Base-by-base conservation (phyloP, 2,113 vertebrate species). In the Paratilapia polleni region DNA sequence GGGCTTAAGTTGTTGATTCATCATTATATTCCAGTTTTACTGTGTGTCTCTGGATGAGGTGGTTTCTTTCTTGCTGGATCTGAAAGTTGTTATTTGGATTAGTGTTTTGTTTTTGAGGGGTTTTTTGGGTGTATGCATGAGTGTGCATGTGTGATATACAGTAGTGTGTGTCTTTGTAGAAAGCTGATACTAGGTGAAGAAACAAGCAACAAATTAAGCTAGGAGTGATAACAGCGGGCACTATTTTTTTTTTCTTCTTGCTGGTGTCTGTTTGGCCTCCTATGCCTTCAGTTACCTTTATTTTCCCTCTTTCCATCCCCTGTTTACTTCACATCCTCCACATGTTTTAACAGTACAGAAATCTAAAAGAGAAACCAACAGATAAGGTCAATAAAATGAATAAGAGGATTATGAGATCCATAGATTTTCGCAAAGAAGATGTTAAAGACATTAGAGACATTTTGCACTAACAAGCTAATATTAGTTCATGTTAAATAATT, bases 331-430 rank as follows among this genome's bases (percentile, higher is more conserved):
- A 58, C 49, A 4, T 20, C 49, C 36, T 59, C 13, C 22, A n/a
- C 14, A 15, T 84, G 13, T 59, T 84, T 63, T n/a, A 56, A 49
- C 43, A n/a, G 59, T 64, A 75, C 91, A 79, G 58, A 47, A 74
- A 82, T 68, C 81, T 91, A 80, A 78, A 87, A 87, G 88, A 90
- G 82, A 15, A 80, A 74, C 70, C 86, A 91, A 90, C 85, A 89
- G 81, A 78, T 36, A 13, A 28, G 19, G 41, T 52, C 24, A 5
- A 52, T 47, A 74, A 47, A 26, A 43, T 2, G n/a, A 43, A 6
- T 8, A 43, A 34, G 60, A 76, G 56, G 2, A 38, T 57, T 43
- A 70, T 41, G 2, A 20, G 41, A 20, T 73, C 17, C 1, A 64
- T 49, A 5, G 13, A 66, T 59, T 52, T 31, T 15, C 17, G 15